A percentile compares a stretch with the other conserved stretches of the same genome.
phyloP scores from a whole-genome alignment of 2,113 vertebrate species.

The Laticauda colubrina region DNA sequence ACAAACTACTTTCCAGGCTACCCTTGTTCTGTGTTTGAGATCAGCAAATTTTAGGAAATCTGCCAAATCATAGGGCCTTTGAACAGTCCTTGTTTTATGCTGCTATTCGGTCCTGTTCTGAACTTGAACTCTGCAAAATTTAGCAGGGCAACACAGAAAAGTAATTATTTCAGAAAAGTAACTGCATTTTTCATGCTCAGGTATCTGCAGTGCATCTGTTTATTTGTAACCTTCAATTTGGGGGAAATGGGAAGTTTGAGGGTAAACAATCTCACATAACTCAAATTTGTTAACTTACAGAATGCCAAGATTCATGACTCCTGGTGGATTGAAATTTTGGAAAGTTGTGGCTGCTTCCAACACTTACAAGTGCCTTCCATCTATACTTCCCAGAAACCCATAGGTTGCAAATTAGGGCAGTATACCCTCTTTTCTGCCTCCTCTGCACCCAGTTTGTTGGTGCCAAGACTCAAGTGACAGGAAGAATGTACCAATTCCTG shows the following conservation, averaged over 20 bases:
- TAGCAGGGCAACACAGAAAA: not conserved
- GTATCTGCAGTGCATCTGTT: not conserved
- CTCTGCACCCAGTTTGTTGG: too few relatives aligned
- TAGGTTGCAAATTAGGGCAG: too few relatives aligned
- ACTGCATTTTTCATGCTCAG: not conserved
- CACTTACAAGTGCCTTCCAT: too few relatives aligned
- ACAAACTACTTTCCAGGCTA: not conserved
- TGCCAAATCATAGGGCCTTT: not conserved
- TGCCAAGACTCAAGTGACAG: too few relatives aligned
- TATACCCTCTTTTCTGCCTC: too few relatives aligned
- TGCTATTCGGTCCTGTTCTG: not conserved
- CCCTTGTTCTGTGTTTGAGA: not conserved
- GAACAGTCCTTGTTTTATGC: not conserved
- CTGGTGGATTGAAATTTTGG: too few relatives aligned
- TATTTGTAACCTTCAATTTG: not conserved
- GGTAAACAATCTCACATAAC: not conserved
- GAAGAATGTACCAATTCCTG: too few relatives aligned
- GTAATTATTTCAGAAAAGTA: not conserved
- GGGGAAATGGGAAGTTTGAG: not conserved
- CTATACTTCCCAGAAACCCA: too few relatives aligned
- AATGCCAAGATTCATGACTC: too few relatives aligned
- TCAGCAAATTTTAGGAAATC: not conserved
- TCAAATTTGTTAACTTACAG: too few relatives aligned
- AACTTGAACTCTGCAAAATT: not conserved
- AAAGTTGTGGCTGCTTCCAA: too few relatives aligned